Evolutionary conservation across 2,888 invertebrate genomes (phyloP).

Genomic region (Acrobasis consociella): DNA sequence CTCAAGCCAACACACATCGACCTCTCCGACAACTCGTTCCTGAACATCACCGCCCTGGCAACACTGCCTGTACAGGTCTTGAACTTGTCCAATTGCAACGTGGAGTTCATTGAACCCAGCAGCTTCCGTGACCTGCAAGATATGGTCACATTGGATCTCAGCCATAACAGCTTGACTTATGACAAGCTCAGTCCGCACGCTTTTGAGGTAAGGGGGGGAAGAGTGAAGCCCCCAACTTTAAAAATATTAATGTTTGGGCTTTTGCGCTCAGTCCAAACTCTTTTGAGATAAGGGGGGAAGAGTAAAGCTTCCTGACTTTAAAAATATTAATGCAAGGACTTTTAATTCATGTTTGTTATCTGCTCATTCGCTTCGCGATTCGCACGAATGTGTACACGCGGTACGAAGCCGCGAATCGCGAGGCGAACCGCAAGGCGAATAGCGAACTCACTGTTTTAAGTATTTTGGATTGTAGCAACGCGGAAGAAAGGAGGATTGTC

Average conservation of each 20-base stretch:
- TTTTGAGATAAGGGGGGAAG: conserved; percentile 82
- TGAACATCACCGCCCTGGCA: conserved; percentile 79
- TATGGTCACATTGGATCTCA: conserved; percentile 86
- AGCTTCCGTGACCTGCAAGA: conserved; percentile 85
- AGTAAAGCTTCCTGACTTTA: too few relatives aligned
- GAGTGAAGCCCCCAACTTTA: too few relatives aligned
- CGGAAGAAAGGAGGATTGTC: too few relatives aligned
- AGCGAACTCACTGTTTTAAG: too few relatives aligned
- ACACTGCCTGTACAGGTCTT: conserved; percentile 78
- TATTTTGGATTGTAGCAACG: too few relatives aligned
- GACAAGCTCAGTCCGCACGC: conserved; percentile 84
- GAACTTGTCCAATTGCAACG: conserved; percentile 84
- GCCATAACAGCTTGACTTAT: conserved; percentile 85
- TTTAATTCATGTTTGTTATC: too few relatives aligned
- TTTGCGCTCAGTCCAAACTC: conserved; percentile 84
- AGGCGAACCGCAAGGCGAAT: too few relatives aligned
- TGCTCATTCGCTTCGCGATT: too few relatives aligned
- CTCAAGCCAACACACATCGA: conserved; percentile 64
- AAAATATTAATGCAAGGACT: too few relatives aligned
- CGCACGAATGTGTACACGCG: too few relatives aligned
- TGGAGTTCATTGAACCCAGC: conserved; percentile 82
- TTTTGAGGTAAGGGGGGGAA: conserved; percentile 82
- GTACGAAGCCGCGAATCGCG: too few relatives aligned
- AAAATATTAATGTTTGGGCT: too few relatives aligned
- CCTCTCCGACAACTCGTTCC: conserved; percentile 71